Base-by-base conservation (phyloP, 2,113 vertebrate genomes). In the Hucho hucho region DNA sequence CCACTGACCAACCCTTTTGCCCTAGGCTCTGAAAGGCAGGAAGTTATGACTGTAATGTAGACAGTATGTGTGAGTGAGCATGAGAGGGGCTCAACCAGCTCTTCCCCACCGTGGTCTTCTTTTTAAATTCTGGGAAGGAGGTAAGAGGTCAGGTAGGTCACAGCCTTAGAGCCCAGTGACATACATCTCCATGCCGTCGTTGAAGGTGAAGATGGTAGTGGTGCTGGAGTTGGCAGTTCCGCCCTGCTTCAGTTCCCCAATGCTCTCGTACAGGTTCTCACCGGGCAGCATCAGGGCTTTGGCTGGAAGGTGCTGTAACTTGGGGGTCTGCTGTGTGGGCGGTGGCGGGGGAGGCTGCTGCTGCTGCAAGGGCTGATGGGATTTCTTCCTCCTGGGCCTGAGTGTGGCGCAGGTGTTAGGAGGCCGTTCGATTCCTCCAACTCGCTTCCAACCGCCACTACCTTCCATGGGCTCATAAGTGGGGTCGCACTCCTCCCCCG, bases 161-260 rank as follows among this genome's bases (percentile, higher is more conserved):
- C 49, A 53, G 61, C 75, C 81, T 91, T 89, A 94, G 81, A 94
- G 93, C 83, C 93, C 93, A 18, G 93, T 94, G 64, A 94, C 93
- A 29, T 94, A 94, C 93, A 94, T 94, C 91, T 94, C 93, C 91
- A 94, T 93, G 87, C 93, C 93, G 14, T 94, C 93, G 29, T 94
- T 94, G 86, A 94, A 94, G 24, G 92, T 94, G 87, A 94, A 94
- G 84, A 94, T 93, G 87, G 93, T 94, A 86, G 93, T 94, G 87
- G 93, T 94, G 88, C 92, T 93, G 82, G 93, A 93, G 79, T 83
- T 90, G 81, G 92, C 73, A 2, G 90, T 92, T 16, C 58, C 58
- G 43, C 84, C 74, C 75, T 86, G 84, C 88, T 94, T 93, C 80
- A 94, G 86, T 86, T 94, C 93, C 6, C 92, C 88, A 63, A 94